A percentile compares a stretch with the other conserved stretches of the same genome.
These are phyloP conservation scores for Sphaerophoria taeniata DNA, from an alignment of 2,888 invertebrate genomes.

Conservation along the genomic window DNA sequence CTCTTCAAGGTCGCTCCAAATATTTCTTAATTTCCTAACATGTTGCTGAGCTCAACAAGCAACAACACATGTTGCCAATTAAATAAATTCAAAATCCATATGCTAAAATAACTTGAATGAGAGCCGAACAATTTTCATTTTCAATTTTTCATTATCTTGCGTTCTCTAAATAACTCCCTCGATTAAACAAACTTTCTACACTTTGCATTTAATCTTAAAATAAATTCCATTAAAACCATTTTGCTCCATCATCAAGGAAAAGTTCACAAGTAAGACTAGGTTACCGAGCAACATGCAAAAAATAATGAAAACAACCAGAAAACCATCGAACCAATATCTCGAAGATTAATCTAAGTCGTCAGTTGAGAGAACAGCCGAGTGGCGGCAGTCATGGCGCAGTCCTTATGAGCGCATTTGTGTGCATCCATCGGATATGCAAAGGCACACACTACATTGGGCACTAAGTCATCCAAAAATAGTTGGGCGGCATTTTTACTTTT, in stretches of 20 bases:
- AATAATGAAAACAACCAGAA: not conserved
- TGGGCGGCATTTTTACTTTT: slow-evolving; percentile 31
- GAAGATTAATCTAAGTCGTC: slow-evolving; percentile 35
- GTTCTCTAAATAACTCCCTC: not conserved
- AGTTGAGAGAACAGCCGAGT: not conserved
- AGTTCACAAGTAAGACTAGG: slow-evolving; percentile 47
- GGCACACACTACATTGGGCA: slow-evolving; percentile 35
- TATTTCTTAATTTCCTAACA: too few relatives aligned
- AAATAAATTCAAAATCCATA: not conserved
- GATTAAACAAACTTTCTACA: slow-evolving; percentile 27
- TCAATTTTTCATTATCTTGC: not conserved
- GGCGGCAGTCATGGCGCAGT: not conserved
- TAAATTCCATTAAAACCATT: slow-evolving; percentile 38
- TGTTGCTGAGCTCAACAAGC: too few relatives aligned
- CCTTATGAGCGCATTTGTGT: slow-evolving; percentile 8
- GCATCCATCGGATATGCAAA: slow-evolving; percentile 35
- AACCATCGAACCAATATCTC: slow-evolving; percentile 19
- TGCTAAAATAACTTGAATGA: not conserved
- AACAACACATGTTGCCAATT: not conserved
- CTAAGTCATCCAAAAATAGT: slow-evolving; percentile 70
- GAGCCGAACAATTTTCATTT: slow-evolving; percentile 20
- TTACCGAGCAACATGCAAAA: slow-evolving; percentile 25
- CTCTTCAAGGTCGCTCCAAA: too few relatives aligned
- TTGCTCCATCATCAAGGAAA: slow-evolving; percentile 7
- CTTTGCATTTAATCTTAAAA: slow-evolving; percentile 22